These are phyloP conservation scores for Gobius niger DNA, from an alignment of 2,113 vertebrate genomes.

Conservation along the genomic window DNA sequence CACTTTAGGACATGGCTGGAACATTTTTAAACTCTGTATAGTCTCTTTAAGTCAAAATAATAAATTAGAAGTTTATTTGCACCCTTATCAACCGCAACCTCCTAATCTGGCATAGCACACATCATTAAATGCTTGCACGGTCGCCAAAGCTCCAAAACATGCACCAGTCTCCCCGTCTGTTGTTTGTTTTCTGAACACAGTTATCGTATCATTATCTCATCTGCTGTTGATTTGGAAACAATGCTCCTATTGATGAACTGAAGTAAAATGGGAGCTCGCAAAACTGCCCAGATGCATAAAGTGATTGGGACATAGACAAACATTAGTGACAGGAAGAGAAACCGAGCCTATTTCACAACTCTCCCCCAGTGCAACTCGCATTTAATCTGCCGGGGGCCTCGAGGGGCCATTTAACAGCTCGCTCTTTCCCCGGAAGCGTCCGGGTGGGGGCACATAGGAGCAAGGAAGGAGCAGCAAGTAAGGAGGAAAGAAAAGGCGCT, in stretches of 20 bases:
- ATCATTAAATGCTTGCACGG: conserved; percentile 1
- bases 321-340: conserved; percentile 20
- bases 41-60: no score
- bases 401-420: conserved; percentile 34
- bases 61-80: no score
- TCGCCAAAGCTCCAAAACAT: conserved; percentile 29
- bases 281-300: conserved; percentile 15
- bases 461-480: conserved; percentile 28
- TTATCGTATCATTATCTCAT: conserved; percentile 27
- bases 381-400: conserved; percentile 42
- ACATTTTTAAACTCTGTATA: no score
- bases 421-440: conserved; percentile 48
- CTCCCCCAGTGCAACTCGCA: conserved; percentile 16
- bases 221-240: conserved; percentile 23
- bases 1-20: no score
- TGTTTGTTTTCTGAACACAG: conserved; percentile 22
- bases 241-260: conserved; percentile 8
- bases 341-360: conserved; percentile 10
- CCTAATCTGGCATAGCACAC: conserved; percentile 4
- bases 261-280: conserved; percentile 5
- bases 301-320: conserved; percentile 12
- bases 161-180: conserved; percentile 3
- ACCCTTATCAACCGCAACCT: background rate
- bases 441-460: conserved; percentile 18
- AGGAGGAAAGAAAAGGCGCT: conserved; percentile 32